Percentiles rank a stretch among this genome's conserved stretches.
These are phyloP conservation scores for Tachysurus vachellii DNA, from an alignment of 2,113 vertebrate genomes.

Conservation along the genomic window DNA sequence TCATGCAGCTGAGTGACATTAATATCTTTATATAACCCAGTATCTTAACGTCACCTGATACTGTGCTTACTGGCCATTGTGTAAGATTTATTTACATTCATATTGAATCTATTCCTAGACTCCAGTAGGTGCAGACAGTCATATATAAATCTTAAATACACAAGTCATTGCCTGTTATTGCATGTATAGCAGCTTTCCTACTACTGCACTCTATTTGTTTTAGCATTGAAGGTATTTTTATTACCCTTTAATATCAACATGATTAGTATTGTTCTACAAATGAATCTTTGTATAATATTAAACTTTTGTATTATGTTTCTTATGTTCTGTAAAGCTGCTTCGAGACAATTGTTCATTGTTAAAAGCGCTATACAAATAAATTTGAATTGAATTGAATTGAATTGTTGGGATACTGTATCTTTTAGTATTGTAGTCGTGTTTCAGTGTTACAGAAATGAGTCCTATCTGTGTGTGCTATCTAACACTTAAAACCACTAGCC, in stretches of 20 bases:
- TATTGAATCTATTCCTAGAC: neutral
- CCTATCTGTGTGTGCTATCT: too few species aligned
- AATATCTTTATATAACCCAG: conserved; percentile 38
- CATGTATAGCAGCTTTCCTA: neutral
- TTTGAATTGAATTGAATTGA: too few species aligned
- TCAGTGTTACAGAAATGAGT: too few species aligned
- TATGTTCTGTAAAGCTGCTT: too few species aligned
- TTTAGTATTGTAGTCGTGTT: neutral
- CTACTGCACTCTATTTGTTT: neutral
- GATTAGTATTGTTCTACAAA: neutral
- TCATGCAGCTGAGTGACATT: conserved; percentile 21
- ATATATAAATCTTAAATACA: neutral
- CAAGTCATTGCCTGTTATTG: neutral
- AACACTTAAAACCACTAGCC: too few species aligned
- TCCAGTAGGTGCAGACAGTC: neutral
- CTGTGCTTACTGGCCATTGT: neutral
- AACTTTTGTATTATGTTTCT: too few species aligned
- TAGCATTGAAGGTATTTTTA: neutral
- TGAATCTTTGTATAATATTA: too few species aligned
- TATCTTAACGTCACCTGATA: neutral
- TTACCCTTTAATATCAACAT: neutral
- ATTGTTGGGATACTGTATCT: neutral
- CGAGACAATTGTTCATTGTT: too few species aligned
- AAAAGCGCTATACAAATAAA: too few species aligned
- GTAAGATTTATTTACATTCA: neutral